Evolutionary conservation across 2,888 invertebrate species (phyloP).

Genomic region (Dasypolia templi): DNA sequence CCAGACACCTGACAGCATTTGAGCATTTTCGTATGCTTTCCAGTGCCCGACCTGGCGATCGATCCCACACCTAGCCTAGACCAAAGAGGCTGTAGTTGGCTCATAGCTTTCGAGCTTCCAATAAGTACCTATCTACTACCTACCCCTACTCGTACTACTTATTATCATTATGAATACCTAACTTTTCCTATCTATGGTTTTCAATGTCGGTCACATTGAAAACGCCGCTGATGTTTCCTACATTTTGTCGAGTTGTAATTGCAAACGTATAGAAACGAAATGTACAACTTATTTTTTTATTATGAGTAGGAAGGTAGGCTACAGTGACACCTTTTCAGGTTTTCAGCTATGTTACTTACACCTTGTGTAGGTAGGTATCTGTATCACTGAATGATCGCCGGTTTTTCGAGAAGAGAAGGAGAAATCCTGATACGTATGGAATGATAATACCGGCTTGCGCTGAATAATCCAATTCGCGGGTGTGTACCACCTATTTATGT

Average conservation of each 20-base stretch:
- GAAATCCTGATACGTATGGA: not conserved
- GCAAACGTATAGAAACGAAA: not conserved
- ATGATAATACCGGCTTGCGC: not conserved
- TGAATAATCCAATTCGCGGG: not conserved
- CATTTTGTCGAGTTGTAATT: not conserved
- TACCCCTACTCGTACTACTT: too few species aligned
- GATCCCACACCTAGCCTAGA: too few species aligned
- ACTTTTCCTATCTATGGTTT: not conserved
- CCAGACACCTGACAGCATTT: too few species aligned
- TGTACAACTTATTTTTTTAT: not conserved
- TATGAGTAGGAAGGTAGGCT: not conserved
- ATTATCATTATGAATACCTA: not conserved
- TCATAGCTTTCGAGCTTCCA: too few species aligned
- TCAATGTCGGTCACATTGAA: not conserved
- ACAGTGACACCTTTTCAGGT: not conserved
- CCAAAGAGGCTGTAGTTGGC: too few species aligned
- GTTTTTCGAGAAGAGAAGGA: not conserved
- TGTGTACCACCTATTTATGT: not conserved
- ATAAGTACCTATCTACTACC: too few species aligned
- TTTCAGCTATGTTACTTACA: not conserved
- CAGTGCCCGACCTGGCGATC: too few species aligned
- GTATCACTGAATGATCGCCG: not conserved
- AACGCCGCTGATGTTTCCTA: not conserved
- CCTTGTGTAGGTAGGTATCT: not conserved
- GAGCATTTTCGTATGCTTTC: too few species aligned